Base-by-base conservation (phyloP, 1,140 invertebrate genomes). In the Neodiprion virginianus region DNA sequence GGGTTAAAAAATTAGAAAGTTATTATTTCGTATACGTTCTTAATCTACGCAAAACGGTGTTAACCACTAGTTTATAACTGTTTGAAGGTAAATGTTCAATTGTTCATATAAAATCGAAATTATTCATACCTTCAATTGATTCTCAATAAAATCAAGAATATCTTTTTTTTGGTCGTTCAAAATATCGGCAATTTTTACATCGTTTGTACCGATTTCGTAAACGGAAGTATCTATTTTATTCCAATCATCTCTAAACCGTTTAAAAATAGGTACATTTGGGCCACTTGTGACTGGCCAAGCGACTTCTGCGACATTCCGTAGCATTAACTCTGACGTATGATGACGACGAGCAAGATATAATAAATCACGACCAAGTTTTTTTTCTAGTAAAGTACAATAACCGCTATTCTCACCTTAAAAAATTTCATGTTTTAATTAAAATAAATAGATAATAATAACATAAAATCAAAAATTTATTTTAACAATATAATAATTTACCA, bases 251-350 rank as follows among this genome's bases (percentile, higher is more conserved):
- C 70, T 48, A 72, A 80, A 78, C 14, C 71, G 50, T 71, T 75
- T 68, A 67, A 80, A 81, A 49, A 80, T 48, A 48, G 71, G 50
- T 61, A 81, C 75, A 49, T 72, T 67, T 61, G 79, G 72, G 68
- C 76, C 72, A 47, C 69, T 61, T 12, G 75, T 49, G n/a, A 71
- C 3, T 49, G 65, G 66, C 47, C 78, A 48, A 28, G 67, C 69
- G 11, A 40, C 48, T n/a, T 77, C 67, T 61, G 77, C 78, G 61
- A 68, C 75, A n/a, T 11, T 69, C 48, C 40, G 47, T 48, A 74
- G 71, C 50, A 80, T 48, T 8, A 80, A 5, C 50, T 80, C 77
- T 28, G 73, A 50, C 53, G 77, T 75, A 67, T 81, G 74, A 72
- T 81, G 75, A 17, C 70, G 65, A 72, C 17, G 1, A 21, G 17